These are phyloP conservation scores for Diorhabda sublineata DNA, from an alignment of 1,140 invertebrate genomes.

Conservation along the genomic window DNA sequence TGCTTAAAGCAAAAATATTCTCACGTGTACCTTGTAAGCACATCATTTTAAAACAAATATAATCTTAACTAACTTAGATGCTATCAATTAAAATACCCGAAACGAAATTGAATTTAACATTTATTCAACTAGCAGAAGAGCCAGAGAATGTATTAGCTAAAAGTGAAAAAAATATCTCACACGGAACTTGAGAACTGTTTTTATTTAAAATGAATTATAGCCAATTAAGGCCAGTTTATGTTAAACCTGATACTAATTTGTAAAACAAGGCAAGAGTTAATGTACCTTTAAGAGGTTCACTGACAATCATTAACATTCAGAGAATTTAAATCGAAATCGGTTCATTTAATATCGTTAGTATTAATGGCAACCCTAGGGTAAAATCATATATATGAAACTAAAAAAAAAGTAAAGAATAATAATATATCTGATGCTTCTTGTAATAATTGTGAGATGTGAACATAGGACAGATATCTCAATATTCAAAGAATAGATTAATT, in stretches of 20 bases:
- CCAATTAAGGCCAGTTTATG: conserved; percentile 22
- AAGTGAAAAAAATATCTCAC: not conserved
- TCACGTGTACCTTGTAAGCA: no score
- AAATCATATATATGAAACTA: no score
- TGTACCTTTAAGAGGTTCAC: conserved; percentile 18
- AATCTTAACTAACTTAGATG: no score
- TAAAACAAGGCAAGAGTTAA: conserved; percentile 22
- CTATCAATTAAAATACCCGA: not conserved
- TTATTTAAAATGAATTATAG: conserved; percentile 16
- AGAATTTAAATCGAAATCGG: conserved; percentile 5
- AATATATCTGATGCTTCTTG: no score
- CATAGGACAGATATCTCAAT: no score
- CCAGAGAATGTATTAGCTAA: not conserved
- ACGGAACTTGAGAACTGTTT: conserved; percentile 14
- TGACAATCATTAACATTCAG: conserved; percentile 11
- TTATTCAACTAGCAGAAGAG: conserved; percentile 4
- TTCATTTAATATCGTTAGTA: not conserved
- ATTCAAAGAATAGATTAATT: no score
- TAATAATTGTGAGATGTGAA: no score
- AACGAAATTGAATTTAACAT: not conserved
- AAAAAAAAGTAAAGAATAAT: no score
- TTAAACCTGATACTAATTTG: conserved; percentile 21
- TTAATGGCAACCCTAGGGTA: no score
- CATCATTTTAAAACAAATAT: no score
- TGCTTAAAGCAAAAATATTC: no score